Percentiles rank a stretch among this genome's conserved stretches.
phyloP scores from a whole-genome alignment of 2,797 vertebrate species.

The Clarias pachynema region DNA sequence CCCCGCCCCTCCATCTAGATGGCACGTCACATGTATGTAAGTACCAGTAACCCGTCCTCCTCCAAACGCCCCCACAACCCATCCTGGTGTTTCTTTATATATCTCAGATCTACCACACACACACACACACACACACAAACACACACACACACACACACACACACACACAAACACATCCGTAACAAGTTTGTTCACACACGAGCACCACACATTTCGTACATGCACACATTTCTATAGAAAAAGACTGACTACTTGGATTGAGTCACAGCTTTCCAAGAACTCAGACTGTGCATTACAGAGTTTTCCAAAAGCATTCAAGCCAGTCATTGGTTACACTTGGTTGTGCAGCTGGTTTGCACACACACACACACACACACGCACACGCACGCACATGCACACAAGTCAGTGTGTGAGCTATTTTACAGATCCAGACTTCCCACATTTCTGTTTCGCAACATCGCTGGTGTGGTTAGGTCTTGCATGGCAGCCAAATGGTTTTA shows the following conservation, averaged over 20 bases:
- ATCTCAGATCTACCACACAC: neutral
- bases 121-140: neutral
- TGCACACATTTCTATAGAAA: slow-evolving; percentile 42
- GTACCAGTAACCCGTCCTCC: slow-evolving; percentile 58
- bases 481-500: neutral
- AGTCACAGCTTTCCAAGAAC: slow-evolving; percentile 53
- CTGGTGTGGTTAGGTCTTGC: neutral
- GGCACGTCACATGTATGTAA: slow-evolving; percentile 72
- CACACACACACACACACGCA: slow-evolving; percentile 18
- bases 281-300: neutral
- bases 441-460: slow-evolving; percentile 41
- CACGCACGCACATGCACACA: neutral
- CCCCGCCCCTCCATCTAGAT: slow-evolving; percentile 62
- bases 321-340: neutral
- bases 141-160: neutral
- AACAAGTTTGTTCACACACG: slow-evolving; percentile 1
- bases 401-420: neutral
- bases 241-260: slow-evolving; percentile 17
- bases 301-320: slow-evolving; percentile 19
- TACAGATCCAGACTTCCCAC: slow-evolving; percentile 33
- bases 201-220: neutral
- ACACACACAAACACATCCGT: neutral
- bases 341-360: neutral
- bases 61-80: neutral
- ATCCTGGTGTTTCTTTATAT: neutral